These are phyloP conservation scores for Epinephelus cyanopodus DNA, from an alignment of 2,113 vertebrate genomes.

Conservation along the genomic window DNA sequence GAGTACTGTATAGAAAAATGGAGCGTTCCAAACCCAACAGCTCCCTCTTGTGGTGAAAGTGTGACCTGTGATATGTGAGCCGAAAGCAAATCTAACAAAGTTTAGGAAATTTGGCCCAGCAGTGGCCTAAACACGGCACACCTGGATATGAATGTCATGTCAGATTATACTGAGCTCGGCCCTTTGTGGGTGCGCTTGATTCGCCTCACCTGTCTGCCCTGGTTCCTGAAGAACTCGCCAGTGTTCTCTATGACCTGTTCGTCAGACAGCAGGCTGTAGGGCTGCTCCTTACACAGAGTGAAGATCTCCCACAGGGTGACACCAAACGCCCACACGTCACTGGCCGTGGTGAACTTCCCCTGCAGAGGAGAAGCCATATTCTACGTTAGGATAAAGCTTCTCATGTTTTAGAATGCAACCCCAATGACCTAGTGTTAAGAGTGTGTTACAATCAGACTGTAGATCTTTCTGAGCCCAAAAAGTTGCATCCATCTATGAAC, in stretches of 20 bases:
- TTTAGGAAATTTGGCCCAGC: no score
- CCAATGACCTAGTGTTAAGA: background rate
- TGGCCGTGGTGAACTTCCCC: constrained; percentile 91
- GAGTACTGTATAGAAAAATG: no score
- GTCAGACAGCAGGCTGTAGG: constrained; percentile 89
- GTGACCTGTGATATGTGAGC: background rate
- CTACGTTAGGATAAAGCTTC: accelerated
- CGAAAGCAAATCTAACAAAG: background rate
- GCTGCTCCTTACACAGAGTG: constrained; percentile 90
- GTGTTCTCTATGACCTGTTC: constrained; percentile 92
- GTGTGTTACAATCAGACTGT: background rate
- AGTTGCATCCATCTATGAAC: background rate
- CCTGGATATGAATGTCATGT: background rate
- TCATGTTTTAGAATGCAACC: background rate
- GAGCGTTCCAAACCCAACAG: background rate
- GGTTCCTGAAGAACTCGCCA: constrained; percentile 91
- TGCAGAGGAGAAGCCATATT: constrained; percentile 41
- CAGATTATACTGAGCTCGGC: background rate
- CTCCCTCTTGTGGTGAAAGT: background rate
- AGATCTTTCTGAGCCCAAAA: no score
- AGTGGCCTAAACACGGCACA: background rate
- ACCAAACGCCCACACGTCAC: constrained; percentile 90
- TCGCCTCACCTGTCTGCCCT: constrained; percentile 86
- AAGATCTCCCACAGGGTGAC: constrained; percentile 92
- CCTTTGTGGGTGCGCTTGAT: background rate